Conservation (phyloP, 2,888 invertebrate genomes). For the Axea sp. region DNA sequence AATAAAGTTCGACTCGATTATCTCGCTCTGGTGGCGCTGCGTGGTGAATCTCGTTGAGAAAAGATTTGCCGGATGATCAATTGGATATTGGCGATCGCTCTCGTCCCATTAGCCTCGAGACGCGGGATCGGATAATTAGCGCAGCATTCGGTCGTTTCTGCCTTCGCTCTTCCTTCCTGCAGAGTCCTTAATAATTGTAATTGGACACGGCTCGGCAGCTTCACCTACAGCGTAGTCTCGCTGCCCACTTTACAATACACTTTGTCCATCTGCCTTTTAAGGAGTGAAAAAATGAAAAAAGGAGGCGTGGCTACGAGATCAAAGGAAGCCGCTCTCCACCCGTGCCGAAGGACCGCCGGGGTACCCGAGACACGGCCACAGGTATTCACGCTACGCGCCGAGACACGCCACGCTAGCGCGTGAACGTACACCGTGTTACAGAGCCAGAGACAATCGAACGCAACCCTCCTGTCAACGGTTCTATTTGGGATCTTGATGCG, state of each 20-base stretch:
- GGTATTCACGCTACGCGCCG: conserved; percentile 69
- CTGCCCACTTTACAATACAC: conserved; percentile 80
- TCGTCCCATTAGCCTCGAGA: conserved; percentile 70
- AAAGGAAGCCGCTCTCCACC: conserved; percentile 76
- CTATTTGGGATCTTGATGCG: conserved; percentile 25
- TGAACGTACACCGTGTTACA: conserved; percentile 33
- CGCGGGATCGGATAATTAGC: conserved; percentile 76
- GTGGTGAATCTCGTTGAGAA: conserved; percentile 67
- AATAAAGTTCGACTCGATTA: conserved; percentile 27
- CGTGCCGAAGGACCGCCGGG: conserved; percentile 64
- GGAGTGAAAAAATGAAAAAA: conserved; percentile 79
- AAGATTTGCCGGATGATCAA: conserved; percentile 72
- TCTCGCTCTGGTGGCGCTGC: conserved; percentile 42
- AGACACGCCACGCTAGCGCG: conserved; percentile 45
- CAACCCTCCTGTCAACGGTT: conserved; percentile 50
- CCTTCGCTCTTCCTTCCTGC: conserved; percentile 64
- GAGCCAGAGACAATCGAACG: conserved; percentile 31
- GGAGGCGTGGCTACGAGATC: conserved; percentile 78
- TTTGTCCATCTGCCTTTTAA: conserved; percentile 80
- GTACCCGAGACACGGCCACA: conserved; percentile 62
- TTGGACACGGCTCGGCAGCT: conserved; percentile 76
- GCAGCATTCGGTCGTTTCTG: conserved; percentile 71
- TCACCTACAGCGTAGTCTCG: conserved; percentile 71
- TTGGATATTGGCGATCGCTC: conserved; percentile 70
- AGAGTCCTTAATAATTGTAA: conserved; percentile 79